A percentile compares a stretch with the other conserved stretches of the same genome.
phyloP scores from a whole-genome alignment of 2,797 vertebrate genomes.

The Myotis myotis region DNA sequence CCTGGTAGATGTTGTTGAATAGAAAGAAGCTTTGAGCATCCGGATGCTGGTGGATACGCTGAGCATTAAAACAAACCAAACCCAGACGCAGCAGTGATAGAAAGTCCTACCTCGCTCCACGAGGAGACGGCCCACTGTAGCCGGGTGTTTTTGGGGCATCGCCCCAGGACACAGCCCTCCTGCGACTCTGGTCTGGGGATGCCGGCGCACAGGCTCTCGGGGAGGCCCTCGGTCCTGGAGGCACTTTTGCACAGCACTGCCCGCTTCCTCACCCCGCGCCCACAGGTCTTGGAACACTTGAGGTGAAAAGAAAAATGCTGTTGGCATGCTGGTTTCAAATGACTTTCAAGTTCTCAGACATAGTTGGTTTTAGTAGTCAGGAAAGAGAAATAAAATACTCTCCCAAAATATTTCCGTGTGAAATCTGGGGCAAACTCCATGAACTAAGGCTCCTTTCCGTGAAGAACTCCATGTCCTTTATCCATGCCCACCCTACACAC shows the following conservation, averaged over 20 bases:
- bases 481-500: too few species aligned
- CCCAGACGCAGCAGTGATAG: rapidly evolving
- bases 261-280: constrained; percentile 92
- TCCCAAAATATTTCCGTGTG: neutral
- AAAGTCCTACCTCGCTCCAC: constrained; percentile 92
- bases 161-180: constrained; percentile 92
- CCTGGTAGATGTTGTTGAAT: rapidly evolving
- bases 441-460: neutral
- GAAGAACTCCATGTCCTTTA: neutral
- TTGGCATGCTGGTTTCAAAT: neutral
- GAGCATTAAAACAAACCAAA: neutral
- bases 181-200: constrained; percentile 89
- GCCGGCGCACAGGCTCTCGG: constrained; percentile 89
- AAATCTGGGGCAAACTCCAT: neutral
- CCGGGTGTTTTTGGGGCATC: constrained; percentile 93
- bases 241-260: constrained; percentile 90
- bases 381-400: neutral
- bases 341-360: neutral
- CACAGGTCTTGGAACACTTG: constrained; percentile 97
- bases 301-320: neutral
- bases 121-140: constrained; percentile 92
- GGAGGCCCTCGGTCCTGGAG: constrained; percentile 84
- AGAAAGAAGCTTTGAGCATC: neutral
- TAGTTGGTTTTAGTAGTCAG: neutral
- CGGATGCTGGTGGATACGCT: rapidly evolving